phyloP scores from a whole-genome alignment of 2,113 vertebrate species.

The Monopterus albus region DNA sequence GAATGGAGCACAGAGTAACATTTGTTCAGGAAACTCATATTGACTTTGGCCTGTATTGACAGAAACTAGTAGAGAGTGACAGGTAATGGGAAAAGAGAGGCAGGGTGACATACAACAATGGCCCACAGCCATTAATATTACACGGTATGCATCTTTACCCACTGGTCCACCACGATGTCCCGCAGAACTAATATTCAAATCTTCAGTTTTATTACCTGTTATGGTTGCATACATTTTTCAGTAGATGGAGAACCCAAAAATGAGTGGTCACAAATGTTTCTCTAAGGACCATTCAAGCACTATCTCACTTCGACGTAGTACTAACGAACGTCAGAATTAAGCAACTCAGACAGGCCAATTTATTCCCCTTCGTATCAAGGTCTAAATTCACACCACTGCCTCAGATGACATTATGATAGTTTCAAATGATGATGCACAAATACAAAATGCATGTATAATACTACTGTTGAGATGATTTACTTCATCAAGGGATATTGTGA shows the following conservation, averaged over 20 bases:
- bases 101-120: neutral
- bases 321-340: slow-evolving; percentile 38
- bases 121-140: neutral
- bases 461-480: slow-evolving; percentile 25
- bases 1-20: too few relatives aligned
- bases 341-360: slow-evolving; percentile 32
- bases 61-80: neutral
- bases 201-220: neutral
- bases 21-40: too few relatives aligned
- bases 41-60: too few relatives aligned
- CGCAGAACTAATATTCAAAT: neutral
- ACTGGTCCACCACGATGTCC: neutral
- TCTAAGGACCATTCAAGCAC: slow-evolving; percentile 53
- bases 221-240: slow-evolving; percentile 1
- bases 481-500: slow-evolving; percentile 46
- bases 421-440: slow-evolving; percentile 1
- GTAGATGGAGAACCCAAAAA: neutral
- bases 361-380: neutral
- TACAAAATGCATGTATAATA: neutral
- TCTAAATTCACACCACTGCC: neutral
- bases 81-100: neutral
- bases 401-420: slow-evolving; percentile 11
- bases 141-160: neutral
- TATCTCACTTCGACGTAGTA: slow-evolving; percentile 21
- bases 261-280: slow-evolving; percentile 18